Evolutionary conservation across 2,113 vertebrate genomes (phyloP).

Genomic region (Ahaetulla prasina): DNA sequence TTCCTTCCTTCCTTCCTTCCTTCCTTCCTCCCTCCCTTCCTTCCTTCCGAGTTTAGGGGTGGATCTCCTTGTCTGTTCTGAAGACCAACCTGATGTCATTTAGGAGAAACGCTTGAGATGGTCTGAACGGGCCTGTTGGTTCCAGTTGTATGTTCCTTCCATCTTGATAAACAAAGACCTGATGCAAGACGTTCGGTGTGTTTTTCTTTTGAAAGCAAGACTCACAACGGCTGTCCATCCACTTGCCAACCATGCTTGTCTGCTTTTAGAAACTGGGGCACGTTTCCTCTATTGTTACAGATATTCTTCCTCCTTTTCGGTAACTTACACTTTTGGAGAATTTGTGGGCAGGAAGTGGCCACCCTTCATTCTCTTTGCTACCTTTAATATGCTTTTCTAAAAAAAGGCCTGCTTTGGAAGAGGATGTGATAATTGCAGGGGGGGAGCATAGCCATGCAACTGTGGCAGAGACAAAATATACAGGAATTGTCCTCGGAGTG

Average conservation of each 20-base stretch:
- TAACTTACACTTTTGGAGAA: not conserved
- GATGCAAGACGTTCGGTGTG: not conserved
- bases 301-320: not conserved
- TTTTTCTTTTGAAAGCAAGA: not conserved
- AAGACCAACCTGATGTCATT: not conserved
- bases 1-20: no score
- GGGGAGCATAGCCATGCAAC: not conserved
- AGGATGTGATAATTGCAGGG: not conserved
- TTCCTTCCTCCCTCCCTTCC: not conserved
- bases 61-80: not conserved
- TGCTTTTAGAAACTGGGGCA: not conserved
- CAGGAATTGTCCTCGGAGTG: not conserved
- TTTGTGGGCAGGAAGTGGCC: not conserved
- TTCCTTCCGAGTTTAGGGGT: not conserved
- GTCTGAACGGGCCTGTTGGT: not conserved
- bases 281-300: not conserved
- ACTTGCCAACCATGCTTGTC: not conserved
- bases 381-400: not conserved
- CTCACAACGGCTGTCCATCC: not conserved
- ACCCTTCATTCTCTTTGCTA: not conserved
- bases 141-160: not conserved
- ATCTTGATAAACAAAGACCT: not conserved
- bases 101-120: not conserved
- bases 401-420: not conserved
- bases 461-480: not conserved